Evolutionary conservation across 64 coral and sea anemone genomes (phyloP).

Genomic region (Cladopsammia gracilis): DNA sequence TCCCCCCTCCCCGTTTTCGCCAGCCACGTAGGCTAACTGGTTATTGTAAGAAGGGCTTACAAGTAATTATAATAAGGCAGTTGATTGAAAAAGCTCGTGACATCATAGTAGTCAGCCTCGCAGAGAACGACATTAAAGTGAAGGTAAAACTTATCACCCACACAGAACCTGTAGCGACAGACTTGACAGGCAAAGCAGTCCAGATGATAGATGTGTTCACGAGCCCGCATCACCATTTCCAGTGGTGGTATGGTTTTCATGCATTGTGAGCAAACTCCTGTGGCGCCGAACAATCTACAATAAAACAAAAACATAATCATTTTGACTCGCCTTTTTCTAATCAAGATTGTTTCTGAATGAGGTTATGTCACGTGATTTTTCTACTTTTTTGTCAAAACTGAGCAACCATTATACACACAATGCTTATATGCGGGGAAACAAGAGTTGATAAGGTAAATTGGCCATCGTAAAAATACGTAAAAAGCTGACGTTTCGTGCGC

Average conservation of each 20-base stretch:
- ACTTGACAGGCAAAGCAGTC: constrained; percentile 91
- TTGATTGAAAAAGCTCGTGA: constrained; percentile 42
- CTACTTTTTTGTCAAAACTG: no score
- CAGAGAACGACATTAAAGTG: constrained; percentile 80
- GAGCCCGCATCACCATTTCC: constrained; percentile 94
- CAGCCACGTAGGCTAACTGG: no score
- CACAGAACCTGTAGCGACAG: constrained; percentile 86
- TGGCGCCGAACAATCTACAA: constrained; percentile 80
- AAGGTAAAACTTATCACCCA: constrained; percentile 90
- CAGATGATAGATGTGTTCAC: constrained; percentile 81
- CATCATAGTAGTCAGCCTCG: constrained; percentile 84
- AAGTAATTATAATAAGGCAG: neutral
- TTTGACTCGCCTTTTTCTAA: neutral
- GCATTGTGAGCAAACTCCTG: constrained; percentile 79
- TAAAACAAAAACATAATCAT: constrained; percentile 13
- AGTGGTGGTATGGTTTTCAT: constrained; percentile 88
- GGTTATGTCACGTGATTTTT: no score
- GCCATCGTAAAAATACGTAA: no score
- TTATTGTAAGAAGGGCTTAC: no score
- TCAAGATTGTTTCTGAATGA: no score
- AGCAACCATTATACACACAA: no score
- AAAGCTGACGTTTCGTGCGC: no score
- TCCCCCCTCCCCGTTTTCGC: no score
- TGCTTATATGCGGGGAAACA: no score
- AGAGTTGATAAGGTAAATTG: no score